Evolutionary conservation across 1,140 invertebrate genomes (phyloP).

Genomic region (Leptinotarsa defecta): DNA sequence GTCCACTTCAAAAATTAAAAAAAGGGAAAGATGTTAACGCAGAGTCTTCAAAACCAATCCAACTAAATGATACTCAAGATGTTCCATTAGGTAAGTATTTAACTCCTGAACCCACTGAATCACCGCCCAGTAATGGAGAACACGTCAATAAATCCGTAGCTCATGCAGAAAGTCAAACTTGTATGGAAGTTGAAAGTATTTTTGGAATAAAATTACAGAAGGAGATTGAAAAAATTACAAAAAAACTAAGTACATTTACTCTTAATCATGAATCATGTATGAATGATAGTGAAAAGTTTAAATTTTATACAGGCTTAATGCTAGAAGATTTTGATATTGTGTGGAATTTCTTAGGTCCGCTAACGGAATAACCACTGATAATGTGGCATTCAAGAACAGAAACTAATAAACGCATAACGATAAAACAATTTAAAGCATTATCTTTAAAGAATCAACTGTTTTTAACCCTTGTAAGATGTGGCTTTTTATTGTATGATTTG

Average conservation of each 20-base stretch:
- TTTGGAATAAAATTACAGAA: slow-evolving; percentile 6
- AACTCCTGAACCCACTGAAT: neutral
- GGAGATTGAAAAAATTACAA: neutral
- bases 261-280: neutral
- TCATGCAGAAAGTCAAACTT: slow-evolving; percentile 7
- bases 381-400: too few species aligned
- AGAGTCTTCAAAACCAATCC: neutral
- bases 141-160: neutral
- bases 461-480: neutral
- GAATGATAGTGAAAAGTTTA: slow-evolving; percentile 1
- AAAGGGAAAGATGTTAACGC: neutral
- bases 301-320: neutral
- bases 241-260: neutral
- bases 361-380: too few species aligned
- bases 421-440: neutral
- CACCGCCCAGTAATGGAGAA: neutral
- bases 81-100: neutral
- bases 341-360: neutral
- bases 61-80: slow-evolving; percentile 9
- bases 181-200: slow-evolving; percentile 16
- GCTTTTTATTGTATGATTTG: neutral
- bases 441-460: neutral
- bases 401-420: too few species aligned
- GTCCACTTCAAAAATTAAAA: neutral
- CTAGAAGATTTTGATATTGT: neutral